Evolutionary conservation across 2,888 invertebrate species (phyloP), one percentile per base, ranked within the genome.

Genomic region (Heteropelma amictum): DNA sequence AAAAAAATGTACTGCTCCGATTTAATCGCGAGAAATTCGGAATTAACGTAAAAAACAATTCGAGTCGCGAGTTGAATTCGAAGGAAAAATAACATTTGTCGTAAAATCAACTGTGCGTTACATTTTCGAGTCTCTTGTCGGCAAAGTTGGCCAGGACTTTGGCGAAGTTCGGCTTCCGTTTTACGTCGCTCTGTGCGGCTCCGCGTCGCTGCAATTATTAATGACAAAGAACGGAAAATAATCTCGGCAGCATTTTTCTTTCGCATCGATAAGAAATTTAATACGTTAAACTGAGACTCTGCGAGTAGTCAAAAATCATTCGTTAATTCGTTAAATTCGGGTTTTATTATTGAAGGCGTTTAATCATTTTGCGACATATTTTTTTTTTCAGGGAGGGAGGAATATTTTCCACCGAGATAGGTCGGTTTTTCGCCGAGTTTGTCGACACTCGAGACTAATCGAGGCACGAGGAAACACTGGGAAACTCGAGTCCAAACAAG

Each of bases 111-210:
- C 0, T 10, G 6, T 49, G 14, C 38, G 72, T 76, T 73, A 78
- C 78, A 67, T 70, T 72, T n/a, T 72, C 64, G 23, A 61, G 69
- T 53, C 78, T 65, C n/a, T 54, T 49, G 38, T 77, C 72, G n/a
- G 78, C 76, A 49, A 78, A 79, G n/a, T 72, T 58, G 26, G 19
- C 42, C 54, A 77, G 49, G 26, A 75, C 63, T 49, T 67, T 71
- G 42, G 33, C 21, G 38, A 67, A 67, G 17, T 53, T 40, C 8
- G 67, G 49, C 30, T 65, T 65, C 35, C 19, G 8, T 33, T 26
- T 49, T n/a, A 33, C 42, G 49, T 33, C 49, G 19, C 63, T 17
- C 40, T 33, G 61, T 7, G 35, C 2, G 12, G 14, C 21, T 35
- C 23, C 38, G n/a, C 7, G 7, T 49, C 42, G 61, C 75, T 71